Evolutionary conservation across 2,113 vertebrate genomes (phyloP).

Genomic region (Hiodon alosoides): DNA sequence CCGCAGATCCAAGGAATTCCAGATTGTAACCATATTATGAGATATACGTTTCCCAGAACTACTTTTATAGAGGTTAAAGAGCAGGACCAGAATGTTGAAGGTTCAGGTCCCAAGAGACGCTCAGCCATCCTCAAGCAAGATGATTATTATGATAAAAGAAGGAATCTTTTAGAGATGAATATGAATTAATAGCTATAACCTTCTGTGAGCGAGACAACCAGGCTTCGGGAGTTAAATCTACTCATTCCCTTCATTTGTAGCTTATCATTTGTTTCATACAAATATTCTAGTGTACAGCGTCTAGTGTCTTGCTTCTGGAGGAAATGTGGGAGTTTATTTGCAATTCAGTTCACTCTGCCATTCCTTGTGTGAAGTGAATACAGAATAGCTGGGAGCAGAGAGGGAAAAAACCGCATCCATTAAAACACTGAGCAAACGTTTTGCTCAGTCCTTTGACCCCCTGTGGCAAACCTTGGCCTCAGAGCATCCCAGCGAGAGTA

Average conservation of each 20-base stretch:
- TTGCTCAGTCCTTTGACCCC: not conserved
- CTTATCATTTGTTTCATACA: not conserved
- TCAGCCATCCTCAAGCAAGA: not conserved
- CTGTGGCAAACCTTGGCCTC: not conserved
- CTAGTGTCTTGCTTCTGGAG: not conserved
- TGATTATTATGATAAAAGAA: too few relatives aligned
- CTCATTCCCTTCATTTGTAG: not conserved
- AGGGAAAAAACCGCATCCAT: not conserved
- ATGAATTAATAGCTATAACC: not conserved
- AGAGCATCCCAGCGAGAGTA: not conserved
- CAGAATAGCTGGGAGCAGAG: constrained; percentile 1
- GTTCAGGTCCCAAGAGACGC: too few relatives aligned
- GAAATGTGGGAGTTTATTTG: constrained; percentile 16
- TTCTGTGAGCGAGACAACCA: not conserved
- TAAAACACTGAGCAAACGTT: not conserved
- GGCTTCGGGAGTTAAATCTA: not conserved
- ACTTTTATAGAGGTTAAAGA: too few relatives aligned
- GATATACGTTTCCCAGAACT: too few relatives aligned
- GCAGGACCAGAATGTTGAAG: too few relatives aligned
- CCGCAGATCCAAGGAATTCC: too few relatives aligned
- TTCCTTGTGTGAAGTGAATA: constrained; percentile 1
- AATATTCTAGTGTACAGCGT: not conserved
- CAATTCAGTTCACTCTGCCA: not conserved
- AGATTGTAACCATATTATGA: too few relatives aligned
- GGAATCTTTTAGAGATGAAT: not conserved